These are phyloP conservation scores for Lepeophtheirus nordmannii DNA, from an alignment of 2,888 invertebrate genomes.

Conservation along the genomic window DNA sequence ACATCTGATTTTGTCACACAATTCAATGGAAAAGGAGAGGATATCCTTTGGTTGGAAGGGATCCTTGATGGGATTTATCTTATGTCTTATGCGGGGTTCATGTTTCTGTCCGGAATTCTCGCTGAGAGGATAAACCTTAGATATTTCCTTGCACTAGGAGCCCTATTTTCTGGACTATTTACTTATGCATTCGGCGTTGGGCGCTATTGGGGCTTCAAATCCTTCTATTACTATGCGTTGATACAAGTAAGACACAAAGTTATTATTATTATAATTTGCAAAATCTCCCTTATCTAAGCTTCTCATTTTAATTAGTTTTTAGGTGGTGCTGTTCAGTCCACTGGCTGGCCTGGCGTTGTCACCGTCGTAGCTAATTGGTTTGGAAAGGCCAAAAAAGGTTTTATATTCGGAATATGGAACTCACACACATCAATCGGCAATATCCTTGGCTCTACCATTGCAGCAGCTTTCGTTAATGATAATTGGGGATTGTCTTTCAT, in stretches of 20 bases:
- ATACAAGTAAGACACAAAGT: conserved; percentile 50
- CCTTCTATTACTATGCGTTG: conserved; percentile 58
- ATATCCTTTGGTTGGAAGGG: conserved; percentile 63
- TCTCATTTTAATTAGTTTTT: conserved; percentile 43
- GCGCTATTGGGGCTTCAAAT: conserved; percentile 60
- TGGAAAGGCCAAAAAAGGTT: conserved; percentile 67
- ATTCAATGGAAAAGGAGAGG: conserved; percentile 53
- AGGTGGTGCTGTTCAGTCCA: conserved; percentile 75
- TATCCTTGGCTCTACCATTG: conserved; percentile 77
- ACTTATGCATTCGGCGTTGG: conserved; percentile 79
- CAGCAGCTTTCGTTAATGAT: conserved; percentile 55
- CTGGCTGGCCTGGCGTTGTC: conserved; percentile 93
- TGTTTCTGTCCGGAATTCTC: conserved; percentile 77
- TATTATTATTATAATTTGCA: conserved; percentile 9
- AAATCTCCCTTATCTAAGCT: conserved; percentile 22
- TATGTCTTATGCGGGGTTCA: conserved; percentile 76
- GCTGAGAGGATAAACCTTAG: conserved; percentile 81
- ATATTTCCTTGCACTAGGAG: conserved; percentile 76
- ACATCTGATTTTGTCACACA: conserved; percentile 41
- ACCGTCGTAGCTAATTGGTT: conserved; percentile 91
- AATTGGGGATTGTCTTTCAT: conserved; percentile 86
- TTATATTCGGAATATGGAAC: conserved; percentile 94
- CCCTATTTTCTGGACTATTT: conserved; percentile 70
- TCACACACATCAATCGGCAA: conserved; percentile 92
- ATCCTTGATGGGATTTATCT: conserved; percentile 77